These are phyloP conservation scores for Uloborus plumipes DNA, from an alignment of 2,888 invertebrate genomes.

Conservation along the genomic window DNA sequence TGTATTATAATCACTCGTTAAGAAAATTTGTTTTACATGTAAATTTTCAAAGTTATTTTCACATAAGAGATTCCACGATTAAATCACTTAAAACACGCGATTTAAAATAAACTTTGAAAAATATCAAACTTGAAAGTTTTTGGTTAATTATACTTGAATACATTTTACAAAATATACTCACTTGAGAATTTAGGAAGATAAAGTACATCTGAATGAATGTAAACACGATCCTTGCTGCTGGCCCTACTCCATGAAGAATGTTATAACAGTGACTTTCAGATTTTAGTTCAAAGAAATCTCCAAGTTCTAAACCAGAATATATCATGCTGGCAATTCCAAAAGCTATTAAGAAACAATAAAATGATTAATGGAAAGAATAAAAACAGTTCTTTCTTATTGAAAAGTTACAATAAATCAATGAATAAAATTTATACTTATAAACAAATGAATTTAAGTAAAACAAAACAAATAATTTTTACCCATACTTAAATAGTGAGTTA, in stretches of 20 bases:
- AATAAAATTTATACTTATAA: not conserved
- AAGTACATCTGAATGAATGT: conserved; percentile 99
- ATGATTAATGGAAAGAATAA: not conserved
- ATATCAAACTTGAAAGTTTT: too few relatives aligned
- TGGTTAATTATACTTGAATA: too few relatives aligned
- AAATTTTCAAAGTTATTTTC: too few relatives aligned
- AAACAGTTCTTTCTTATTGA: not conserved
- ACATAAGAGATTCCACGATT: too few relatives aligned
- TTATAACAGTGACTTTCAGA: conserved; percentile 92
- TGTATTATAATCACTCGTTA: too few relatives aligned
- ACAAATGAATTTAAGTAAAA: not conserved
- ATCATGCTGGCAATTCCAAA: conserved; percentile 99
- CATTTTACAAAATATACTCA: conserved; percentile 70
- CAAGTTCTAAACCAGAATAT: conserved; percentile 93
- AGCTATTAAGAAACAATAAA: conserved; percentile 75
- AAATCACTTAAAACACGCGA: too few relatives aligned
- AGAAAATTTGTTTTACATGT: too few relatives aligned
- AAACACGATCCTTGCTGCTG: conserved; percentile 93
- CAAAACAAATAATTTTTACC: too few relatives aligned
- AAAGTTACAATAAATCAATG: not conserved
- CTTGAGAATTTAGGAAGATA: conserved; percentile 97
- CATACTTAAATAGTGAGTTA: too few relatives aligned
- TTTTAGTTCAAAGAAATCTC: conserved; percentile 92
- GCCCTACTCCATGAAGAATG: conserved; percentile 88
- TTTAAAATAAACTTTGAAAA: too few relatives aligned